Conservation (phyloP, 1,140 invertebrate genomes). For the Drepana arcuata region DNA sequence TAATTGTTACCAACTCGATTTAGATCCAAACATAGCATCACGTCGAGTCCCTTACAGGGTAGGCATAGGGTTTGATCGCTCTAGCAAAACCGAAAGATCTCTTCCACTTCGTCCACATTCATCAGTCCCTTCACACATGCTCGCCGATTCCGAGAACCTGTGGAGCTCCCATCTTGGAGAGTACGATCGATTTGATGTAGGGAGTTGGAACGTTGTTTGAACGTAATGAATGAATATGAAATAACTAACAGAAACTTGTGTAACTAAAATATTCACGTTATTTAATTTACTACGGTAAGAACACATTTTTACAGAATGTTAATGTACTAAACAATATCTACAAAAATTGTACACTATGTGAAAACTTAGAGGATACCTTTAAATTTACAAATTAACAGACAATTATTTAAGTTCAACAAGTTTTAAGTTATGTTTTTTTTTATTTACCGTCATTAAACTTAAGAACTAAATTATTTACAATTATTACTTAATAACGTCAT, state of each 20-base stretch:
- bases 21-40: too few species aligned
- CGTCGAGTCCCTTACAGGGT: too few species aligned
- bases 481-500: constrained; percentile 38
- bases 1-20: too few species aligned
- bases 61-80: too few species aligned
- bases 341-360: constrained; percentile 68
- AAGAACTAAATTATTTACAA: constrained; percentile 57
- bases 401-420: constrained; percentile 65
- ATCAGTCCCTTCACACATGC: too few species aligned
- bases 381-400: constrained; percentile 65
- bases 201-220: too few species aligned
- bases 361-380: constrained; percentile 60
- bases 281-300: constrained; percentile 71
- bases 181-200: too few species aligned
- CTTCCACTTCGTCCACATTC: too few species aligned
- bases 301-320: constrained; percentile 72
- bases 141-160: too few species aligned
- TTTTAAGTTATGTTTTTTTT: constrained; percentile 60
- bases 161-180: too few species aligned
- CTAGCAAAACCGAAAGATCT: too few species aligned
- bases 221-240: constrained; percentile 5
- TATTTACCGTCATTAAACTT: constrained; percentile 39
- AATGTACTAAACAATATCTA: constrained; percentile 64
- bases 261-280: constrained; percentile 71
- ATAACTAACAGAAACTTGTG: constrained; percentile 45